Base-by-base conservation (phyloP, 2,888 invertebrate species). In the Luperina testacea region DNA sequence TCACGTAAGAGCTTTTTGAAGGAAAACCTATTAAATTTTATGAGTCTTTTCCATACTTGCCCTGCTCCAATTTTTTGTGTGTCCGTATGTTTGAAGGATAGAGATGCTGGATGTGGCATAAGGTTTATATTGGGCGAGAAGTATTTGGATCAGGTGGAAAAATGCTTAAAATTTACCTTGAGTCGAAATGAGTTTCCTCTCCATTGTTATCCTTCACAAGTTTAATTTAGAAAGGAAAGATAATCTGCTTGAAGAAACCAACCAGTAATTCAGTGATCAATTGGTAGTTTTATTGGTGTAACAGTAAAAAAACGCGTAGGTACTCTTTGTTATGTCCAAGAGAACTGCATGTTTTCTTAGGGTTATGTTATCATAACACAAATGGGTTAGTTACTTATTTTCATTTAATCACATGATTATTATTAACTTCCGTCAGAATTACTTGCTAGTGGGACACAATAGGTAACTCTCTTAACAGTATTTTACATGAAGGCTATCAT, bases 21-120 rank as follows among this genome's bases (percentile, higher is more conserved):
- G 96, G 95, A 95, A 96, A 96, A 93, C 95, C 94, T 96, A 96
- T 96, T 95, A 96, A 96, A 95, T 96, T 96, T 96, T 96, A 96
- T 94, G 96, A 92, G 92, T 93, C 95, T 96, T 96, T 95, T 95
- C 96, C 96, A 96, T 96, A 96, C 95, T 91, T 91, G 95, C 92
- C 91, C 91, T 96, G 96, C 96, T 96, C 96, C 96, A 96, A 95
- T 96, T 96, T 96, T 96, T 96, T 92, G 92, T 91, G 88, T 91
- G 89, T 91, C 80, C 75, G 64, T 81, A n/a, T 75, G 42, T 89
- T 85, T 83, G 83, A 83, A 80, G 75, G 48, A 72, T 91, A 89
- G 38, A 80, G 38, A 9, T 71, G 5, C 94, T 94, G 83, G 95
- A 95, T 87, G 89, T 64, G 94, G 20, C 90, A 71, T 69, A 15